Evolutionary conservation across 2,113 vertebrate species (phyloP).

Genomic region (Sula dactylatra): DNA sequence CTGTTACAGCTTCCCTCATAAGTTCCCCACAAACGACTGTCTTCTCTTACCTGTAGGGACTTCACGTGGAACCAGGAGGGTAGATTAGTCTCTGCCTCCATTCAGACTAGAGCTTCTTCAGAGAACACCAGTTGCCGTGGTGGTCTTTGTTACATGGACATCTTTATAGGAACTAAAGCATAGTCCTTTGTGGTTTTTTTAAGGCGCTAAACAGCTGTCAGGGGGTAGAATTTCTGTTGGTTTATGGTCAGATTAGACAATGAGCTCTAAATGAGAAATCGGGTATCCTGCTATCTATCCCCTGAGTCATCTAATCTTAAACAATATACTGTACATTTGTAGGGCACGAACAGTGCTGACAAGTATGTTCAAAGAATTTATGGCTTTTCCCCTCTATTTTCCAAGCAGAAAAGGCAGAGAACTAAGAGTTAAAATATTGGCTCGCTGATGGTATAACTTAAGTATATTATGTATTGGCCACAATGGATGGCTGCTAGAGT

Average conservation of each 20-base stretch:
- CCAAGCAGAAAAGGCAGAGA: not conserved
- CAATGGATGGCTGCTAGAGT: not conserved
- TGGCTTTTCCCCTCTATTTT: not conserved
- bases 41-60: not conserved
- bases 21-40: not conserved
- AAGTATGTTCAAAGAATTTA: not conserved
- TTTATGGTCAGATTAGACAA: not conserved
- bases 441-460: not conserved
- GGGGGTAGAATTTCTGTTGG: not conserved
- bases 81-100: not conserved
- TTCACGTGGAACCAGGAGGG: not conserved
- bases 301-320: not conserved
- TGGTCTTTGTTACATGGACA: not conserved
- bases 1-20: not conserved
- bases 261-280: slow-evolving; percentile 8
- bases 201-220: not conserved
- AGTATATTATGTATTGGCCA: not conserved
- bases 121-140: not conserved
- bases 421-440: not conserved
- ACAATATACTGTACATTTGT: not conserved
- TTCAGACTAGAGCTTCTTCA: not conserved
- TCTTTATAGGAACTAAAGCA: not conserved
- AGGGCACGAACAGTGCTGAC: not conserved
- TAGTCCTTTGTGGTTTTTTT: not conserved
- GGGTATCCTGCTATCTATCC: not conserved